These are phyloP conservation scores for Nylanderia fulva DNA, from an alignment of 1,140 invertebrate genomes.

Conservation along the genomic window DNA sequence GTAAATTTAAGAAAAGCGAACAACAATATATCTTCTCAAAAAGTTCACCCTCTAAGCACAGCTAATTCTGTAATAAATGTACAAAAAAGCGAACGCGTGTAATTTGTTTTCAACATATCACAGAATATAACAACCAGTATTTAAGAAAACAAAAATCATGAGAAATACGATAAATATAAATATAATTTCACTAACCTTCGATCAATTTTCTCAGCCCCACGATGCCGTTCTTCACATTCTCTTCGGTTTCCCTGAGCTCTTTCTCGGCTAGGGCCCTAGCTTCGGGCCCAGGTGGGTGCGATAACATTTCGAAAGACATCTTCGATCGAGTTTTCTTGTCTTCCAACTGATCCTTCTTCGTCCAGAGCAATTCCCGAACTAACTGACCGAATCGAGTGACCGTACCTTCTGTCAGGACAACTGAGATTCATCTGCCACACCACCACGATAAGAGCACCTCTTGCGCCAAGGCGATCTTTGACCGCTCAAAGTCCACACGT, in stretches of 20 bases:
- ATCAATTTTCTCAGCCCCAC: conserved; percentile 87
- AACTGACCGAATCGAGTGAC: not conserved
- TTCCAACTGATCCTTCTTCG: not conserved
- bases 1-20: not conserved
- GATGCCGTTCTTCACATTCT: conserved; percentile 88
- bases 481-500: conserved; percentile 83
- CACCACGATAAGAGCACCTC: conserved; percentile 71
- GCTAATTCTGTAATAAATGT: not conserved
- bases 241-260: conserved; percentile 90
- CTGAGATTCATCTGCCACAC: conserved; percentile 75
- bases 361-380: not conserved
- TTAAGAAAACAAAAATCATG: not conserved
- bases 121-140: not conserved
- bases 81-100: not conserved
- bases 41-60: not conserved
- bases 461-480: conserved; percentile 82
- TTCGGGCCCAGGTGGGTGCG: conserved; percentile 76
- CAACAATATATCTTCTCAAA: not conserved
- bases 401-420: conserved; percentile 75
- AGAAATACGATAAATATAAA: not conserved
- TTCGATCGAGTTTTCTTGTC: not conserved
- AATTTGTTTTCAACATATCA: not conserved
- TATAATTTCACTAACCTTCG: conserved; percentile 82
- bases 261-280: conserved; percentile 87
- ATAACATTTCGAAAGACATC: conserved; percentile 78